Evolutionary conservation across 2,888 invertebrate species (phyloP), one percentile per base, ranked within the genome.

Genomic region (Epistrophe grossulariae): DNA sequence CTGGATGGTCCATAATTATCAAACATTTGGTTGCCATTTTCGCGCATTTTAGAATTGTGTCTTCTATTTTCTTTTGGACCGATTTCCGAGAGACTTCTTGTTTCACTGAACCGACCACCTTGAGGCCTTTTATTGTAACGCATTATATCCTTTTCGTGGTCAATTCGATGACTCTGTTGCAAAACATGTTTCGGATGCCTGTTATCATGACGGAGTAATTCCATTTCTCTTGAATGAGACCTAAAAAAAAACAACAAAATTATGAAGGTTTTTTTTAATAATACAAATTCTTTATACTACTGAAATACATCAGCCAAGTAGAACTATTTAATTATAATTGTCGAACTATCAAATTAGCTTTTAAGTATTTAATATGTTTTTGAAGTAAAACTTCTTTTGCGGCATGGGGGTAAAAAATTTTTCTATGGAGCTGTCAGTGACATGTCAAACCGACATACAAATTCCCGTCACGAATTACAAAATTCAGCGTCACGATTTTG

Each of bases 161-260:
- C 89, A 3, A 50, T 17, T 89, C 93, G 92, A 55, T 93, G 93
- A 89, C 93, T 92, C 89, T 94, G 85, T 31, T 64, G 78, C 11
- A 71, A 15, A 38, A 64, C 6, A 31, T 79, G 72, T 28, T 79
- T 87, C 5, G 71, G 52, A 1, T 70, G 50, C 17, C 74, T 82
- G 24, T 45, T 79, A 31, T 83, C 82, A 66, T 83, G 79, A 13
- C 87, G 79, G 0, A 72, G 11, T 31, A 24, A 24, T 19, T 87
- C 87, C 10, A 72, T 60, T 43, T 87, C 87, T 45, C 83, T 74
- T n/a, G 87, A 87, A 62, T 83, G 74, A 10, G 87, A 87, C 57
- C 87, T 87, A 11, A 31, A 59, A 43, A 35, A 13, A 15, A 43
- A 43, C 2, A 24, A 43, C 6, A 5, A 43, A 15, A 43, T 43